Evolutionary conservation across 2,797 vertebrate genomes (phyloP).

Genomic region (Channallabes apus): DNA sequence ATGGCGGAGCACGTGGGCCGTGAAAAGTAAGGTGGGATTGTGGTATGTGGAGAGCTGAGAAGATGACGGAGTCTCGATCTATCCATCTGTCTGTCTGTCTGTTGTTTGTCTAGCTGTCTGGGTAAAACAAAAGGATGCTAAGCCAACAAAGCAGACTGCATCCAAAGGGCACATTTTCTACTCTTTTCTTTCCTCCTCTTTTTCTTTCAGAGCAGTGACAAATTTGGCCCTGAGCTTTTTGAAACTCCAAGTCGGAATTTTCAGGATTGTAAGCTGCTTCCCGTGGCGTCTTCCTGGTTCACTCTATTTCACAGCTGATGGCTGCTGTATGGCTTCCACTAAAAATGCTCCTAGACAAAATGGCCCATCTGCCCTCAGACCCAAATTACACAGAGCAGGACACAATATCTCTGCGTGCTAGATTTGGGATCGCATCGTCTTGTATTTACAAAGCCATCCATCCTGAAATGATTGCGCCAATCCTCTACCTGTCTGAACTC

Average conservation of each 20-base stretch:
- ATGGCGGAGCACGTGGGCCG: slow-evolving; percentile 85
- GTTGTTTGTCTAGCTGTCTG: slow-evolving; percentile 17
- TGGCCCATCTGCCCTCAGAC: background rate
- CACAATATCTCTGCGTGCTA: slow-evolving; percentile 1
- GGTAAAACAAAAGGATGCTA: slow-evolving; percentile 31
- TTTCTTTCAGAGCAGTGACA: slow-evolving; percentile 1
- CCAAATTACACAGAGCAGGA: background rate
- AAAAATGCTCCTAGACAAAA: slow-evolving; percentile 16
- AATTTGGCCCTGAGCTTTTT: slow-evolving; percentile 36
- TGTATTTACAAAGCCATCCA: slow-evolving; percentile 10
- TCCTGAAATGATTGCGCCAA: background rate
- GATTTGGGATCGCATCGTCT: background rate
- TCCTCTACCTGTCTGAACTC: background rate
- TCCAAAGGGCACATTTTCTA: background rate
- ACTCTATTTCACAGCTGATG: slow-evolving; percentile 13
- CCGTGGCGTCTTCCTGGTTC: slow-evolving; percentile 13
- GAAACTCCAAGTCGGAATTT: slow-evolving; percentile 15
- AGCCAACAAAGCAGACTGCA: background rate
- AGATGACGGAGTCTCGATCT: slow-evolving; percentile 18
- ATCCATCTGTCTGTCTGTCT: slow-evolving; percentile 7
- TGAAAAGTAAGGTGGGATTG: slow-evolving; percentile 90
- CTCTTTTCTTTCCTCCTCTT: background rate
- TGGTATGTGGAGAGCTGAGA: slow-evolving; percentile 47
- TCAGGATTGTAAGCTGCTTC: slow-evolving; percentile 20
- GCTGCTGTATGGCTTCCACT: slow-evolving; percentile 9